Evolutionary conservation across 1,140 invertebrate genomes (phyloP), one percentile per base, ranked within the genome.

Genomic region (Aphaenogaster floridana): DNA sequence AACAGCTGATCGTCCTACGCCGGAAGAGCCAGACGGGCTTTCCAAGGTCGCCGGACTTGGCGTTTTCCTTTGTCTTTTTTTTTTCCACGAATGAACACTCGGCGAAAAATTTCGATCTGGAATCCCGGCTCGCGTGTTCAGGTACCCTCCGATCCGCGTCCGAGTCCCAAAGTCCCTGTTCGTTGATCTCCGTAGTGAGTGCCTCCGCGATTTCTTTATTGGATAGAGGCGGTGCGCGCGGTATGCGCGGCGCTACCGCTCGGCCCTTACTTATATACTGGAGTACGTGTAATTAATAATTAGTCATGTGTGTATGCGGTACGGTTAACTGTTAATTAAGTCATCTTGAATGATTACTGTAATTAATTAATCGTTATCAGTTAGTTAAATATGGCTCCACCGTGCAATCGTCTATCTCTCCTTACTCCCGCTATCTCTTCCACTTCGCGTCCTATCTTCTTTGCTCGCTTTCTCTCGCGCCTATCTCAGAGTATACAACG

Each of bases 301-400:
- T 94, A 93, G 94, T 93, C 90, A 81, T 81, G 90, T 94, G 94
- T 94, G 94, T 94, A 92, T 93, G 92, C 69, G 88, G 64, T 94
- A 94, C 91, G 90, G 91, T 94, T 94, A 94, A 89, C 92, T 93
- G 94, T 93, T 94, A 95, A 95, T 94, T 93, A 94, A 94, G 93
- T 93, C 93, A 92, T 91, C 93, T 94, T 94, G 94, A 91, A 94
- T 94, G 94, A 90, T 94, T 93, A 94, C 77, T 91, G 90, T 91
- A 91, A 91, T 94, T 95, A 94, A 94, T 94, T 93, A 95, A 94
- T 94, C 92, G 92, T 92, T 94, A 94, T 93, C 90, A 90, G 93
- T 92, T 94, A 93, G 93, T 94, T 94, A 93, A 95, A 95, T 94
- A 94, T 88, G 94, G 93, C 91, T 95, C 91, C 92, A 94, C 90